phyloP scores from a whole-genome alignment of 2,888 invertebrate species.

The Hermaeophaga mercurialis region DNA sequence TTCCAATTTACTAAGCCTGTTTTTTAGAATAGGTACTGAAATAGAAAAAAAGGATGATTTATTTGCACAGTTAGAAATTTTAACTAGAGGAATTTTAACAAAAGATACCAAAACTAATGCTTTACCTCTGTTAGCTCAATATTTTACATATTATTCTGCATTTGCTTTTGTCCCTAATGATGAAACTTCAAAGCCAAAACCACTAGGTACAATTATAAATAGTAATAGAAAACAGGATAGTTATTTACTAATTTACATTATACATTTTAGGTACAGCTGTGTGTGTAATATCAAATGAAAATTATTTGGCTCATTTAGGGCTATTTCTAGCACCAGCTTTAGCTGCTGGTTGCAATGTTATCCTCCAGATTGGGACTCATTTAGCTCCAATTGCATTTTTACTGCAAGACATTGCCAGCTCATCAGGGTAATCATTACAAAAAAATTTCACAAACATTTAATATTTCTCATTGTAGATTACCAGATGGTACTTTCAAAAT shows the following conservation, averaged over 20 bases:
- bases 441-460: slow-evolving; percentile 15
- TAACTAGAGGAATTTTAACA: slow-evolving; percentile 46
- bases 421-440: slow-evolving; percentile 55
- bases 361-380: slow-evolving; percentile 57
- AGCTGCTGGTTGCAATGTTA: slow-evolving; percentile 59
- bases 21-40: slow-evolving; percentile 58
- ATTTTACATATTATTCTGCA: slow-evolving; percentile 61
- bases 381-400: slow-evolving; percentile 56
- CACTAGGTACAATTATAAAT: slow-evolving; percentile 51
- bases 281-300: slow-evolving; percentile 55
- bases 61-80: slow-evolving; percentile 57
- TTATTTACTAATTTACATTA: background rate
- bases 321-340: slow-evolving; percentile 59
- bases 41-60: slow-evolving; percentile 59
- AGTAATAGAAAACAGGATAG: background rate
- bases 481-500: slow-evolving; percentile 45
- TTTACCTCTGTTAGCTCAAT: slow-evolving; percentile 57
- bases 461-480: slow-evolving; percentile 37
- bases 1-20: no score
- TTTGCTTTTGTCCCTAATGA: slow-evolving; percentile 56
- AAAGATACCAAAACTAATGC: slow-evolving; percentile 53
- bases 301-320: slow-evolving; percentile 58
- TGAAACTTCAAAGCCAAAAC: slow-evolving; percentile 55
- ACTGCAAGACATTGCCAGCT: slow-evolving; percentile 58
- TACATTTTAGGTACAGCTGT: slow-evolving; percentile 56